Percentiles rank a stretch among this genome's conserved stretches.
phyloP scores from a whole-genome alignment of 2,888 invertebrate genomes.

The Rotaria magnacalcarata region DNA sequence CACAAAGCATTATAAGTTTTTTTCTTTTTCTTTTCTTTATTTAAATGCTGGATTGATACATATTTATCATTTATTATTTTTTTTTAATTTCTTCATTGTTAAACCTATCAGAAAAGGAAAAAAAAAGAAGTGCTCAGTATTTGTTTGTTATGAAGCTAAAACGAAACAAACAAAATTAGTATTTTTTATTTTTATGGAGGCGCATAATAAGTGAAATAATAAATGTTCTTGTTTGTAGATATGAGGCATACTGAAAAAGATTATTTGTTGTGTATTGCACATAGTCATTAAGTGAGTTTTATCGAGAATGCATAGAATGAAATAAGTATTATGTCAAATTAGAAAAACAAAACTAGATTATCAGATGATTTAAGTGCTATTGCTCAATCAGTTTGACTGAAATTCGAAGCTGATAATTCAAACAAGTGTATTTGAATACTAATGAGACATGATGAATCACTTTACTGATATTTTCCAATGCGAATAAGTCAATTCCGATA shows the following conservation, averaged over 20 bases:
- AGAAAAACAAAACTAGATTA: no score
- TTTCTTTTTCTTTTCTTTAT: background rate
- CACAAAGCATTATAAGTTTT: background rate
- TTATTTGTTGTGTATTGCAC: background rate
- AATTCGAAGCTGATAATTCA: background rate
- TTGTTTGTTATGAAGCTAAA: background rate
- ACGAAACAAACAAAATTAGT: background rate
- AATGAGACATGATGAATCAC: no score
- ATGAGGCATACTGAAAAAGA: background rate
- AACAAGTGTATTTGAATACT: background rate
- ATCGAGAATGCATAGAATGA: no score
- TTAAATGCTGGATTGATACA: background rate
- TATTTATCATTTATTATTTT: background rate
- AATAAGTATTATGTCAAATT: background rate
- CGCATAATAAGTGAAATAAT: background rate
- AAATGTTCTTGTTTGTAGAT: constrained; percentile 7
- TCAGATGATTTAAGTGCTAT: no score
- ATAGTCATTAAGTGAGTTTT: background rate
- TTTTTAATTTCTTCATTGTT: background rate
- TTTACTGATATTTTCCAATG: no score
- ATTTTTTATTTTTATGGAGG: background rate
- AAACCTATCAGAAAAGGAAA: background rate
- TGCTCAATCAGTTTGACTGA: background rate
- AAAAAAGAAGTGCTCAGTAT: background rate
- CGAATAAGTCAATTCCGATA: no score